Base-by-base conservation (phyloP, 2,113 vertebrate species). In the Syrrhaptes paradoxus region DNA sequence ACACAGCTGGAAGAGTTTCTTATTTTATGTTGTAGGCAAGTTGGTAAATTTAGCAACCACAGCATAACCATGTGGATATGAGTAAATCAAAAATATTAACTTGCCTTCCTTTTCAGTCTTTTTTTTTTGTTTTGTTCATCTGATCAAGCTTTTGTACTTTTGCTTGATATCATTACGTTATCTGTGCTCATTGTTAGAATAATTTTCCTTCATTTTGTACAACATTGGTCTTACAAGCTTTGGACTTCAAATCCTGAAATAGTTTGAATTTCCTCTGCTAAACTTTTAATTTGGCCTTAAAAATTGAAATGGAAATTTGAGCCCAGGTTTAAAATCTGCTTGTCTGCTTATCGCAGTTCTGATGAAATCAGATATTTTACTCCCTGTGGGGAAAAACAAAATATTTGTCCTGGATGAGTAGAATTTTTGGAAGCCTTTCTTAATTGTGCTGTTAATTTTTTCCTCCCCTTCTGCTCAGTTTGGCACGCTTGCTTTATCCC, bases 91-190 rank as follows among this genome's bases (percentile, higher is more conserved):
- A 93, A 85, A 18, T 41, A 73, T 32, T 88, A 66, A 79, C 90
- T 97, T 83, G 32, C 86, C 76, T 96, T 96, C 45, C 73, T 93
- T 95, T 97, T 70, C 72, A 93, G 22, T 97, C 82, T 11, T 34
- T 36, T n/a, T 36, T n/a, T 43, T 70, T 31, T 91, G 9, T 61
- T 59, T 36, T 59, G 57, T 71, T 89, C 48, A 49, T 41, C 52
- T 92, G 79, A 90, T 65, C 61, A 96, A 93, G 85, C 83, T 93
- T 90, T 97, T 73, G 55, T 43, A 62, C 24, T 96, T 83, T 49
- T 85, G 72, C 73, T 96, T 78, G 86, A 54, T 86, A 31, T 32
- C 52, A 34, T 81, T 32, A 21, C 20, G 2, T 71, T 73, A 51
- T 85, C 87, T 59, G 58, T 48, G 67, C 79, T 55, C 71, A 31